These are phyloP conservation scores for Crematogaster levior DNA, from an alignment of 2,888 invertebrate genomes.

Conservation along the genomic window DNA sequence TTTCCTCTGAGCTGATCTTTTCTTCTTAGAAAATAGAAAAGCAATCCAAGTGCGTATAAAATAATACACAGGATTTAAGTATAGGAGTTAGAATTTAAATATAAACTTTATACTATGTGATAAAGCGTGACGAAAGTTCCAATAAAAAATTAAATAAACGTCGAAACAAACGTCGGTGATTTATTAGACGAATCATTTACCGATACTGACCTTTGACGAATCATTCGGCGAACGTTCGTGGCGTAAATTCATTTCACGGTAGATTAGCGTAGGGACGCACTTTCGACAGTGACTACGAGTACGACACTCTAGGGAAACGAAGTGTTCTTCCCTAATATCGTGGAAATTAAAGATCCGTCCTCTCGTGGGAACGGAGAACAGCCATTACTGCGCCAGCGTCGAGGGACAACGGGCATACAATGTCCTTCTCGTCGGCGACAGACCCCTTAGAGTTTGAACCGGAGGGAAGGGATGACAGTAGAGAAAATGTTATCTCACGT, in stretches of 20 bases:
- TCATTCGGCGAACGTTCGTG: not conserved
- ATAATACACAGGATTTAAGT: no score
- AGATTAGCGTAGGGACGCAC: constrained; percentile 25
- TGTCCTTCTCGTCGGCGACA: constrained; percentile 71
- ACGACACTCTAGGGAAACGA: constrained; percentile 72
- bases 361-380: constrained; percentile 62
- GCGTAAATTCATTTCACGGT: constrained; percentile 39
- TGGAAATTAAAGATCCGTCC: constrained; percentile 80
- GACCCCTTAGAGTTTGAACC: constrained; percentile 48
- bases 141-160: not conserved
- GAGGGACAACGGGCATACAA: constrained; percentile 77
- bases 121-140: not conserved
- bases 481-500: constrained; percentile 74
- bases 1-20: not conserved
- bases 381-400: constrained; percentile 75
- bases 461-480: constrained; percentile 53
- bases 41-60: not conserved
- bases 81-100: not conserved
- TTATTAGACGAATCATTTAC: not conserved
- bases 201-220: constrained; percentile 47
- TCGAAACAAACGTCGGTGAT: not conserved
- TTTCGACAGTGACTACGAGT: constrained; percentile 5
- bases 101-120: not conserved
- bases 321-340: constrained; percentile 76
- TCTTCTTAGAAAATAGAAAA: not conserved